Evolutionary conservation across 2,888 invertebrate species (phyloP), one percentile per base, ranked within the genome.

Genomic region (Acanthococcus lagerstroemiae): DNA sequence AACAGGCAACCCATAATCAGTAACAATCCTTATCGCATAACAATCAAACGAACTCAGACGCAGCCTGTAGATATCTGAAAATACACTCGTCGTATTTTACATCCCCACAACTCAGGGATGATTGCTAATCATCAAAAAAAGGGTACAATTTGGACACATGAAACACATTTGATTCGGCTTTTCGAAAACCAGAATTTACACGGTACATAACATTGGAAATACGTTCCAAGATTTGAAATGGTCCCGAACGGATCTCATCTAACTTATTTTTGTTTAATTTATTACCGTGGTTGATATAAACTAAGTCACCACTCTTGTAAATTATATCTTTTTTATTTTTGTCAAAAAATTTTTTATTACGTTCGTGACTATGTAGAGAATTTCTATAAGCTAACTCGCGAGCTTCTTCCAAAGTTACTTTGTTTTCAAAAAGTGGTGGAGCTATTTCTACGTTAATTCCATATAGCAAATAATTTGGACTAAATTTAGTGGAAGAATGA

Each of bases 261-360:
- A 54, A 22, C 22, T 54, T 54, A 9, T 22, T 22, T 7, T n/a
- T 4, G 19, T 54, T 65, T 65, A 54, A 54, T 54, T 7, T 5
- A 54, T 54, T 54, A 9, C 54, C 54, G 24, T 54, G 21, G 9
- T 54, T 54, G 19, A 54, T 22, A n/a, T 54, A 54, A 54, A 54
- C 54, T 22, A 22, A 9, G 7, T 54, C 54, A 21, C 54, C 54
- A 22, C 6, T 48, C n/a, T 48, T 17, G 19, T 15, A 48, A 15
- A n/a, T 17, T 48, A 48, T 48, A 48, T 48, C 15, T 54, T 54
- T 54, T 24, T 25, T 54, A 54, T 54, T 65, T 65, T 22, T 54
- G 45, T 54, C 55, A 50, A 26, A 50, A 27, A 50, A 15, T 52
- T 30, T 55, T 55, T 68, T 68, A 54, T 68, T 68, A 15, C 58